phyloP scores from a whole-genome alignment of 2,888 invertebrate genomes.

The Oscheius sp. region DNA sequence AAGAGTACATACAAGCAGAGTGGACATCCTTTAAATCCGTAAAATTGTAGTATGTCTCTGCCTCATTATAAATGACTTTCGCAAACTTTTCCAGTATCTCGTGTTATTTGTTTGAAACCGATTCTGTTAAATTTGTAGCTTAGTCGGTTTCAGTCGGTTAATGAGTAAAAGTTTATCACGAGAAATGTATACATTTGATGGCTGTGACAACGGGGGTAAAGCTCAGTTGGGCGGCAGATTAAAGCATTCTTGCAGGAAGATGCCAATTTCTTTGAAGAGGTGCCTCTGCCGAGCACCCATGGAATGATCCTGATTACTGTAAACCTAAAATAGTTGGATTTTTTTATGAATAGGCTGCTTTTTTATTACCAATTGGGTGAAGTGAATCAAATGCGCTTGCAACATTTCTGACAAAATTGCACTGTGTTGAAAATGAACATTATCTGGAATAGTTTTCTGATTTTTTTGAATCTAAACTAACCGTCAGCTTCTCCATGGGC shows the following conservation, averaged over 20 bases:
- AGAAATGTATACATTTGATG: background rate
- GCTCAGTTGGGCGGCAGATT: background rate
- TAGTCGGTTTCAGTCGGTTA: no score
- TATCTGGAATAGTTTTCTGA: constrained; percentile 72
- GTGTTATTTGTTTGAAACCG: no score
- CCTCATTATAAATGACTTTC: no score
- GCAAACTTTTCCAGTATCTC: no score
- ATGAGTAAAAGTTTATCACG: background rate
- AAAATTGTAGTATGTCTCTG: no score
- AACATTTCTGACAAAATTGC: constrained; percentile 88
- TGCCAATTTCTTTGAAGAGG: constrained; percentile 54
- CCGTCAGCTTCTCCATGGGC: constrained; percentile 92
- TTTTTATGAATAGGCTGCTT: background rate
- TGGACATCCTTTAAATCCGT: no score
- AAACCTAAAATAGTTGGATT: constrained; percentile 41
- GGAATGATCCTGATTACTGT: constrained; percentile 59
- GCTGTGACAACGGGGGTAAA: background rate
- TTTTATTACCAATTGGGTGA: constrained; percentile 91
- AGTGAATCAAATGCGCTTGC: constrained; percentile 85
- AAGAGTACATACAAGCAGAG: no score
- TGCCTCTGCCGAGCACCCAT: constrained; percentile 41
- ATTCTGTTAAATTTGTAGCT: no score
- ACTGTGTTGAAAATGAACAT: constrained; percentile 92
- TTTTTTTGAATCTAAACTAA: constrained; percentile 55
- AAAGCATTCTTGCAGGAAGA: constrained; percentile 39